These are phyloP conservation scores for Ganaspis brasiliensis DNA, from an alignment of 2,888 invertebrate genomes.

Conservation along the genomic window DNA sequence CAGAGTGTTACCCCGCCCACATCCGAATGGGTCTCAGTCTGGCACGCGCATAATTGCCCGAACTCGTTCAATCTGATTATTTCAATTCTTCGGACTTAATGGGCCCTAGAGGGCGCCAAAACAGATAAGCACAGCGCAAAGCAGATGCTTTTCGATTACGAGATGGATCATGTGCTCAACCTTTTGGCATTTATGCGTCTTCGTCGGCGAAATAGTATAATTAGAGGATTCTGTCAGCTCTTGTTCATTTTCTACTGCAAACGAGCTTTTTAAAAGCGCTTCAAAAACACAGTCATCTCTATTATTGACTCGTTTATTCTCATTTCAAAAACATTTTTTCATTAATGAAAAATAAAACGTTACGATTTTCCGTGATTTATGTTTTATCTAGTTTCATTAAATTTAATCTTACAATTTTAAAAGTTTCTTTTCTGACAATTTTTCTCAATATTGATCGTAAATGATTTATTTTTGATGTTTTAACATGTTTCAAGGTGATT, in stretches of 20 bases:
- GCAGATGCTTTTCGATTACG: constrained; percentile 51
- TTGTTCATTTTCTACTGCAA: constrained; percentile 20
- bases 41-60: constrained; percentile 62
- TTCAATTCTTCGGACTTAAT: constrained; percentile 57
- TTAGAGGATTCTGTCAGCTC: constrained; percentile 31
- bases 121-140: constrained; percentile 58
- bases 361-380: too few relatives aligned
- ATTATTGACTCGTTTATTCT: neutral
- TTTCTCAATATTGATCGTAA: too few relatives aligned
- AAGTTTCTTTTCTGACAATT: too few relatives aligned
- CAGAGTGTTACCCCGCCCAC: constrained; percentile 51
- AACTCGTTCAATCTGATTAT: constrained; percentile 62
- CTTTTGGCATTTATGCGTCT: constrained; percentile 21
- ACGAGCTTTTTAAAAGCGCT: constrained; percentile 30
- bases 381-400: too few relatives aligned
- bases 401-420: too few relatives aligned
- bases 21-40: constrained; percentile 45
- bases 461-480: too few relatives aligned
- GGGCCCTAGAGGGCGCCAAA: constrained; percentile 58
- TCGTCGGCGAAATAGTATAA: constrained; percentile 34
- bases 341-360: neutral
- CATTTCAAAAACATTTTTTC: neutral
- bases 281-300: neutral
- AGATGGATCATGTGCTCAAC: constrained; percentile 18
- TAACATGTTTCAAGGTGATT: too few relatives aligned